phyloP scores from a whole-genome alignment of 1,140 invertebrate genomes.

The Caenorhabditis inopinata region DNA sequence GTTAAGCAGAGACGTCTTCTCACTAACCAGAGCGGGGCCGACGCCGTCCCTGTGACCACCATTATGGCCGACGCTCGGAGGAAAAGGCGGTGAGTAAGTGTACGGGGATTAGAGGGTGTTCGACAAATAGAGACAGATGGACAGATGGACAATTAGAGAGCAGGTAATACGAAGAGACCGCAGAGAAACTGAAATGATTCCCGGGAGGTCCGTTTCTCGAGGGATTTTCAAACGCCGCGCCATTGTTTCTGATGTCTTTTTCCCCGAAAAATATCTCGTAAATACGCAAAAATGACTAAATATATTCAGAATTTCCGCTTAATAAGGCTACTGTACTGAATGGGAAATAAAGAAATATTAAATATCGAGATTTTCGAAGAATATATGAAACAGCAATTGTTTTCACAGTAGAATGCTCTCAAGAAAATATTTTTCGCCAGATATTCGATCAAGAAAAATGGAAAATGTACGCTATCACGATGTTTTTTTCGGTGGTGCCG shows the following conservation, averaged over 20 bases:
- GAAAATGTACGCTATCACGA: too few species aligned
- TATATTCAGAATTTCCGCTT: not conserved
- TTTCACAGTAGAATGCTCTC: too few species aligned
- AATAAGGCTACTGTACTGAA: not conserved
- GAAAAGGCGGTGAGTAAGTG: not conserved
- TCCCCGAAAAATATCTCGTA: not conserved
- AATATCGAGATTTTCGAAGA: too few species aligned
- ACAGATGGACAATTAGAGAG: constrained; percentile 30
- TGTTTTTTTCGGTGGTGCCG: too few species aligned
- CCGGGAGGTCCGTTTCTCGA: constrained; percentile 2
- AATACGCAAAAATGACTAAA: not conserved
- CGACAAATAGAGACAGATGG: constrained; percentile 30
- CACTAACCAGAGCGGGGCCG: constrained; percentile 27
- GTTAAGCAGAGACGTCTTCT: constrained; percentile 30
- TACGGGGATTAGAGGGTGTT: not conserved
- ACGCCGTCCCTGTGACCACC: constrained; percentile 13
- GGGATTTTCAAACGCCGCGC: not conserved
- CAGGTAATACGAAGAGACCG: not conserved
- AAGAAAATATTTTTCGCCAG: too few species aligned
- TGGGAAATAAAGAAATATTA: too few species aligned
- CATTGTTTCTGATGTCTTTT: not conserved
- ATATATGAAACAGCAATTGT: too few species aligned
- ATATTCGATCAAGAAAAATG: too few species aligned
- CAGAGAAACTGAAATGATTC: constrained; percentile 25
- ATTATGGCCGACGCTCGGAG: constrained; percentile 22